Evolutionary conservation across 2,113 vertebrate species (phyloP).

Genomic region (Hemiprocne comata): DNA sequence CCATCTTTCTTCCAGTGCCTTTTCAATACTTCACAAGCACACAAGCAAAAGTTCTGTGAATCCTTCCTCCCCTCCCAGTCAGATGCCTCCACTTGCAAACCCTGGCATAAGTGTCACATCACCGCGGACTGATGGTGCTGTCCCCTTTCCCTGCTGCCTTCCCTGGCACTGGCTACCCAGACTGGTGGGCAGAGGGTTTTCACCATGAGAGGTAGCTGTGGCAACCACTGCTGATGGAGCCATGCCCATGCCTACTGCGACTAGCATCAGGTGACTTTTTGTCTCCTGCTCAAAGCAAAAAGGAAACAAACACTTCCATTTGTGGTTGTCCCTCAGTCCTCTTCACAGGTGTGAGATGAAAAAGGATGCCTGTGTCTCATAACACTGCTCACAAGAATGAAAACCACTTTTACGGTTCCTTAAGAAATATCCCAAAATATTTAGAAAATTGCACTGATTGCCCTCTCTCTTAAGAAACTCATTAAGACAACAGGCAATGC

Average conservation of each 20-base stretch:
- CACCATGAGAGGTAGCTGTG: not conserved
- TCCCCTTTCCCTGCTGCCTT: not conserved
- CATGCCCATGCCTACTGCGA: not conserved
- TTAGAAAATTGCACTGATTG: not conserved
- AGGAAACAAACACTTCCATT: not conserved
- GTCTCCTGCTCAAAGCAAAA: not conserved
- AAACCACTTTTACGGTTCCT: not conserved
- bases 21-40: not conserved
- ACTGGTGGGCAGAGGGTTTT: not conserved
- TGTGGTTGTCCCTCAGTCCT: not conserved
- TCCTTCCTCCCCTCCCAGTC: not conserved
- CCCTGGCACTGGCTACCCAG: not conserved
- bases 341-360: not conserved
- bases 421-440: not conserved
- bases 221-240: not conserved
- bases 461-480: not conserved
- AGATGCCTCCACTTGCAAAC: not conserved
- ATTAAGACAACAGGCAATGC: not conserved
- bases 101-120: rapidly evolving
- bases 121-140: no score
- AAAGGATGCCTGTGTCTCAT: not conserved
- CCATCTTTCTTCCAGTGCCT: not conserved
- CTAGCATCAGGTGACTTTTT: not conserved
- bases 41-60: not conserved
- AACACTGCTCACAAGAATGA: not conserved